Evolutionary conservation across 2,888 invertebrate genomes (phyloP), one percentile per base, ranked within the genome.

Genomic region (Ryuthela nishihirai): DNA sequence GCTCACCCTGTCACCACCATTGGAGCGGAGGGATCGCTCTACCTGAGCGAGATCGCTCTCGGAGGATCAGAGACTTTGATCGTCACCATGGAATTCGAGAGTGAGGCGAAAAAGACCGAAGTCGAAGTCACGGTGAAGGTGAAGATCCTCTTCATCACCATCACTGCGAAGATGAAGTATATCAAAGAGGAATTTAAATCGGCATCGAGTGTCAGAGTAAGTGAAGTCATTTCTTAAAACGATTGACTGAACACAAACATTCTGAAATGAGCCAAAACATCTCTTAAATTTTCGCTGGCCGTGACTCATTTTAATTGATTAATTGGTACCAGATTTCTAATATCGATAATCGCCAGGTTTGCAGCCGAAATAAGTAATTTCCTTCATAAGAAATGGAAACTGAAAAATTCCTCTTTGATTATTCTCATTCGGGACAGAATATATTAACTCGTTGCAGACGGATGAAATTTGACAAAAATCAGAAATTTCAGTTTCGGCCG

Each of bases 71-170:
- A 62, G 32, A 10, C 47, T 2, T 18, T 62, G 4, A 32, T 58
- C 1, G 62, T 62, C 7, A 50, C 58, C 1, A 39, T 62, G 21
- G 58, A 58, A 17, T 62, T 62, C 20, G 46, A 62, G 25, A 39
- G 35, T 9, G 54, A 56, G 38, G 24, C 40, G 23, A 46, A 48
- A 23, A 56, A 50, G 39, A 35, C 42, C 1, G 58, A 62, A 15
- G 62, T 62, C 7, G 48, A 58, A 43, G 35, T 39, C 0, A 29
- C 54, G 0, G 32, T 58, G n/a, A 62, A 48, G 3, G 40, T 62
- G 26, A 62, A 58, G 35, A 58, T 62, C n/a, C 44, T 62, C 0
- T 62, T 62, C 38, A 49, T 53, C 21, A 39, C 62, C 10, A 49
- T 62, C 12, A 26, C 58, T 1, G 62, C 62, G 5, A 62, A 62